Conservation (phyloP, 2,113 vertebrate genomes). For the Ophthalmolycus amberensis region DNA sequence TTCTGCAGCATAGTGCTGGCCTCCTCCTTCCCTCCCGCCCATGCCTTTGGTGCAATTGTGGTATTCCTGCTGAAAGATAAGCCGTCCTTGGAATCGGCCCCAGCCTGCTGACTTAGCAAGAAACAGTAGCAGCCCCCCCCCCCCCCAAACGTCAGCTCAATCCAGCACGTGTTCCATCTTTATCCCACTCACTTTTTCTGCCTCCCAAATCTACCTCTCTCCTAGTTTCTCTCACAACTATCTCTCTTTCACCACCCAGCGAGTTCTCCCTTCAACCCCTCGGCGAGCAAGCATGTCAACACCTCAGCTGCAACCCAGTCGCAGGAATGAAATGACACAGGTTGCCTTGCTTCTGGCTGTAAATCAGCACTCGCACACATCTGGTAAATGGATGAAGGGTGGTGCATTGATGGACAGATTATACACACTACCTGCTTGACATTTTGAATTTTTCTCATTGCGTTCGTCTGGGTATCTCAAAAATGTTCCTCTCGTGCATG, state of each 20-base stretch:
- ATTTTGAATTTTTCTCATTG: slow-evolving; percentile 36
- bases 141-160: background rate
- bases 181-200: slow-evolving; percentile 21
- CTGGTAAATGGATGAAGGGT: slow-evolving; percentile 41
- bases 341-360: slow-evolving; percentile 34
- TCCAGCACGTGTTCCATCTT: slow-evolving; percentile 13
- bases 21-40: slow-evolving; percentile 20
- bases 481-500: slow-evolving; percentile 8
- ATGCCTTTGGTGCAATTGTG: slow-evolving; percentile 40
- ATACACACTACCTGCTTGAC: slow-evolving; percentile 27
- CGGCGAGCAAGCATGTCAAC: slow-evolving; percentile 59
- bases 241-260: slow-evolving; percentile 51
- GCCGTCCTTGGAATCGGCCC: slow-evolving; percentile 54
- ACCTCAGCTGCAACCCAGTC: slow-evolving; percentile 43
- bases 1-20: slow-evolving; percentile 17
- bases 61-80: slow-evolving; percentile 70
- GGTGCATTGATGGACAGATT: slow-evolving; percentile 24
- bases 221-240: slow-evolving; percentile 35
- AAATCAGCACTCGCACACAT: slow-evolving; percentile 55
- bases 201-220: slow-evolving; percentile 18
- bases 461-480: slow-evolving; percentile 28
- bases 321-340: slow-evolving; percentile 49
- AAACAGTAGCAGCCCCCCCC: slow-evolving; percentile 43
- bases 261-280: background rate
- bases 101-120: slow-evolving; percentile 70